Evolutionary conservation across 2,888 invertebrate genomes (phyloP), one percentile per base, ranked within the genome.

Genomic region (Cosmia pyralina): DNA sequence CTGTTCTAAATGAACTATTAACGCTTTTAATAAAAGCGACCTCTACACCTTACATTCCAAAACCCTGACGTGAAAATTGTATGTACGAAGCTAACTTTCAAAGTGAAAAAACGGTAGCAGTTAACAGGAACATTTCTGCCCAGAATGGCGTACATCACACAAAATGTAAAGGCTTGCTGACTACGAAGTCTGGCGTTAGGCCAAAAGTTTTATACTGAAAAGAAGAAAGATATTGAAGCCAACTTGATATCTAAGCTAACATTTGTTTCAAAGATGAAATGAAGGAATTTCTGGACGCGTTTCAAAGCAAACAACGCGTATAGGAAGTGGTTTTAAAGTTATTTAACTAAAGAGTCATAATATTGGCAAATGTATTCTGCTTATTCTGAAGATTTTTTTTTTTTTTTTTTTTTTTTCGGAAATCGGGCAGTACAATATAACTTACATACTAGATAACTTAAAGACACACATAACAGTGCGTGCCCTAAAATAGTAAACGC

Each of bases 171-270:
- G 69, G 60, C 53, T 79, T 71, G 71, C 73, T 67, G 82, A 79
- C 81, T 75, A 72, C 74, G 46, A 75, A 78, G 72, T 28, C 76
- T 87, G 85, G 87, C 85, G 52, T 41, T 7, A 65, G 55, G 87
- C 85, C 87, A 86, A 77, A 60, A 81, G 3, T 72, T 65, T 74
- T 74, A 77, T 72, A 77, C 68, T 22, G 75, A 62, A 38, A 38
- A 38, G 38, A 6, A 38, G 38, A 38, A 72, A 75, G 76, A 87
- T 71, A 76, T 85, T 53, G 75, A 64, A 73, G 79, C 64, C 78
- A 87, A 83, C 69, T 76, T 55, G 55, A 64, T 78, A 75, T 74
- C 68, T 74, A 69, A 69, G 60, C 52, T 70, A 70, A 79, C 67
- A 79, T 85, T 79, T 72, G 72, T 76, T 65, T 52, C 22, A 70